Evolutionary conservation across 37 sponge, comb jelly and placozoan genomes (phyloP).

Genomic region (Halichondria panicea): DNA sequence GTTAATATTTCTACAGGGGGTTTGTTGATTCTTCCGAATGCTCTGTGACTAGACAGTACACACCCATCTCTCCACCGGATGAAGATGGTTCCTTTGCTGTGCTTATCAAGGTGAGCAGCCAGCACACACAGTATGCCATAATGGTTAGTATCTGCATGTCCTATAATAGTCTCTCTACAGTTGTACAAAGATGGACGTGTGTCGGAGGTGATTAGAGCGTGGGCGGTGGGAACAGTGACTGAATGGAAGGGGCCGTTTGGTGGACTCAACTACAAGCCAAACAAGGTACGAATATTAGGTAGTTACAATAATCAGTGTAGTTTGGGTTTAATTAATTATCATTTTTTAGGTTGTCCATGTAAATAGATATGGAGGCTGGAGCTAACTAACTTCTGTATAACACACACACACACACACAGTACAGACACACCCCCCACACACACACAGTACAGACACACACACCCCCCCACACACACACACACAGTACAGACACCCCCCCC

Average conservation of each 20-base stretch:
- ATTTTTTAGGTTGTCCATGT: too few species aligned
- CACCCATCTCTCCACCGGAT: conserved; percentile 68
- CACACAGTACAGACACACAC: too few species aligned
- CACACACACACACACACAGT: too few species aligned
- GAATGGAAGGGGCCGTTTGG: conserved; percentile 81
- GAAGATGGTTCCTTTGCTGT: conserved; percentile 56
- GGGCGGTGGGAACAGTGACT: conserved; percentile 40
- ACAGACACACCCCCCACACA: too few species aligned
- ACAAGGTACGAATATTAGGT: conserved; percentile 37
- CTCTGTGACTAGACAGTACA: conserved; percentile 58
- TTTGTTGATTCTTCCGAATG: neutral
- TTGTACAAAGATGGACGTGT: conserved; percentile 41
- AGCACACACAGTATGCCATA: too few species aligned
- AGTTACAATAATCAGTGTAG: too few species aligned
- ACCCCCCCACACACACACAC: too few species aligned
- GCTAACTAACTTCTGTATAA: too few species aligned
- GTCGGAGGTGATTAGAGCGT: conserved; percentile 35
- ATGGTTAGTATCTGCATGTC: neutral
- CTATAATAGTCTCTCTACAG: neutral
- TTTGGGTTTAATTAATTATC: too few species aligned
- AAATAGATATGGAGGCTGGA: too few species aligned
- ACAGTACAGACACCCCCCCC: too few species aligned
- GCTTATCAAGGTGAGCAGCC: conserved; percentile 54
- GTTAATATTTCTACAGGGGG: too few species aligned
- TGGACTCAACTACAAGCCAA: conserved; percentile 32